Conservation (phyloP, 1,140 invertebrate genomes). For the Drosophila ficusphila region DNA sequence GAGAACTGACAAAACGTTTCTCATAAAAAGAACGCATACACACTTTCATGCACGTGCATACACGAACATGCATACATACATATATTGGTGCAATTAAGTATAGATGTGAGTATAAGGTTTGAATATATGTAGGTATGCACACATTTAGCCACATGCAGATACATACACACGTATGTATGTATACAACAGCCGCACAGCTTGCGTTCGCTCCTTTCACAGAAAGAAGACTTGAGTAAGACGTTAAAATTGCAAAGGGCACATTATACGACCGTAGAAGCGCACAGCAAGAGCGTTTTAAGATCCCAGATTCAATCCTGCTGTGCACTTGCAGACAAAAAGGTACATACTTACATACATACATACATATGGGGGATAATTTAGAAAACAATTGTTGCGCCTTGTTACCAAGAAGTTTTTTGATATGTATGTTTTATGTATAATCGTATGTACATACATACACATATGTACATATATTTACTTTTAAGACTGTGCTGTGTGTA, state of each 20-base stretch:
- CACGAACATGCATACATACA: constrained; percentile 6
- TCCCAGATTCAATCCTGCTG: constrained; percentile 14
- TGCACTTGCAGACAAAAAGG: constrained; percentile 7
- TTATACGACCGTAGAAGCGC: constrained; percentile 34
- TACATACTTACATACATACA: too few relatives aligned
- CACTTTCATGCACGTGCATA: constrained; percentile 29
- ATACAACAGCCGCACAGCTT: background rate
- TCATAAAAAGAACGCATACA: constrained; percentile 71
- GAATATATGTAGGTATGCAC: constrained; percentile 2
- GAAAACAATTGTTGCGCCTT: constrained; percentile 25
- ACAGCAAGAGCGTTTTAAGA: constrained; percentile 38
- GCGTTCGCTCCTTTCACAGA: constrained; percentile 36
- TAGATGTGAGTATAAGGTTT: constrained; percentile 19
- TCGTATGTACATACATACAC: too few relatives aligned
- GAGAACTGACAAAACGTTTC: constrained; percentile 58
- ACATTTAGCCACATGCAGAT: background rate
- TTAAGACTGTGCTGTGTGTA: too few relatives aligned
- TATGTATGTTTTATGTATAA: background rate
- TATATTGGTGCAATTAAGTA: constrained; percentile 30
- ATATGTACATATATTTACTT: too few relatives aligned
- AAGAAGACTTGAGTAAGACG: constrained; percentile 68
- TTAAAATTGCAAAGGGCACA: constrained; percentile 53
- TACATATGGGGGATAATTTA: too few relatives aligned
- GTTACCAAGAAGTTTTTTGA: constrained; percentile 24
- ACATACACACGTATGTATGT: background rate